These are phyloP conservation scores for Diarsia brunnea DNA, from an alignment of 2,888 invertebrate genomes.

Conservation along the genomic window DNA sequence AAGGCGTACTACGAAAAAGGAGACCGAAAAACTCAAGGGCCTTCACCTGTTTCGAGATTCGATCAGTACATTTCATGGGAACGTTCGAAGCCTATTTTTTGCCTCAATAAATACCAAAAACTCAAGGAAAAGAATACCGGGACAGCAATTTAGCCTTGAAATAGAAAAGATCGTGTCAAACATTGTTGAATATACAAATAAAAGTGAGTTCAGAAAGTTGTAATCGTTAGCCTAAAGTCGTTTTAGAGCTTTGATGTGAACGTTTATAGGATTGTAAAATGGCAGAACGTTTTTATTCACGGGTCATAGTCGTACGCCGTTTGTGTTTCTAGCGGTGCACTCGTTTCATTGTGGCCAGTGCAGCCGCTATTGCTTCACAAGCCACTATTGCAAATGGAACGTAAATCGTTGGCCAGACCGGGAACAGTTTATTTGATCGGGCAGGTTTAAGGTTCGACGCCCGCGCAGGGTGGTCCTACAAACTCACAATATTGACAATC, in stretches of 20 bases:
- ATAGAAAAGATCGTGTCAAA: constrained; percentile 40
- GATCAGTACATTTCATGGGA: constrained; percentile 60
- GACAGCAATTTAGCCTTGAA: constrained; percentile 34
- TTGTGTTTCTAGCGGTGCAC: constrained; percentile 69
- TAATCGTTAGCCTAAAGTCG: constrained; percentile 63
- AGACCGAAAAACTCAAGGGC: constrained; percentile 60
- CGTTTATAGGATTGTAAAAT: constrained; percentile 80
- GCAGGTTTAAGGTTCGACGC: constrained; percentile 76
- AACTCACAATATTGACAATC: constrained; percentile 67
- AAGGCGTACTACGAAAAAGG: constrained; percentile 65
- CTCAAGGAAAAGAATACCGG: constrained; percentile 29
- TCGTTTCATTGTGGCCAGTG: constrained; percentile 71
- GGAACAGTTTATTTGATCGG: constrained; percentile 80
- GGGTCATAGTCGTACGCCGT: constrained; percentile 62
- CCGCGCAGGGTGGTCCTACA: constrained; percentile 78
- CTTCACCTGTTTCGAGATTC: constrained; percentile 66
- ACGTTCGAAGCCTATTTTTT: constrained; percentile 40
- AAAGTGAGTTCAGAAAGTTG: constrained; percentile 60
- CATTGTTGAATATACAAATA: constrained; percentile 47
- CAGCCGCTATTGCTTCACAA: constrained; percentile 70
- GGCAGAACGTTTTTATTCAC: constrained; percentile 79
- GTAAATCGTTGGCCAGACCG: constrained; percentile 77
- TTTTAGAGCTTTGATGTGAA: constrained; percentile 76
- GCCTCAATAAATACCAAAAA: constrained; percentile 34
- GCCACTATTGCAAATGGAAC: constrained; percentile 75